Evolutionary conservation across 1,140 invertebrate genomes (phyloP).

Genomic region (Adelges cooleyi): DNA sequence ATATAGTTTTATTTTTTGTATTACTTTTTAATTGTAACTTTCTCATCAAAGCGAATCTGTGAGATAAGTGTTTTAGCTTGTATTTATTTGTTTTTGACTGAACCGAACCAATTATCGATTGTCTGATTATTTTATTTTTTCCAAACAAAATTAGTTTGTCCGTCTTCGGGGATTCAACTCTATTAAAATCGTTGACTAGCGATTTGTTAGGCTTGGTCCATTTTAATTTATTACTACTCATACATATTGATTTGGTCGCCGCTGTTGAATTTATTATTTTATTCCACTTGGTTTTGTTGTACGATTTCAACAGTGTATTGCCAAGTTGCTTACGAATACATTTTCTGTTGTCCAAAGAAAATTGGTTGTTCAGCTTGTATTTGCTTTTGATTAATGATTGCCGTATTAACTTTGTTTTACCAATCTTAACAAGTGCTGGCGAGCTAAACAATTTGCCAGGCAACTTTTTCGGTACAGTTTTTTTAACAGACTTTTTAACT

Average conservation of each 20-base stretch:
- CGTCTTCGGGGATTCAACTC: neutral
- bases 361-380: slow-evolving; percentile 1
- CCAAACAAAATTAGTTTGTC: slow-evolving; percentile 25
- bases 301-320: neutral
- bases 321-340: too few relatives aligned
- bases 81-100: neutral
- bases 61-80: slow-evolving; percentile 4
- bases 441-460: neutral
- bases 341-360: neutral
- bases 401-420: slow-evolving; percentile 12
- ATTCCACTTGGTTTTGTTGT: neutral
- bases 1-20: neutral
- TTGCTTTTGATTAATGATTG: slow-evolving; percentile 18
- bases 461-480: neutral
- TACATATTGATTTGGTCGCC: neutral
- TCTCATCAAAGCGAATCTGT: slow-evolving; percentile 13
- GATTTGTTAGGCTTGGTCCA: slow-evolving; percentile 16
- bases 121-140: slow-evolving; percentile 21
- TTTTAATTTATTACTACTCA: slow-evolving; percentile 17
- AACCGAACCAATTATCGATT: neutral
- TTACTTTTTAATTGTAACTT: slow-evolving; percentile 10
- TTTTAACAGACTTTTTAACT: neutral
- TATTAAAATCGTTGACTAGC: slow-evolving; percentile 12
- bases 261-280: neutral
- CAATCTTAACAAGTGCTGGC: slow-evolving; percentile 10